phyloP scores from a whole-genome alignment of 2,797 vertebrate species.

The Harpagifer antarcticus region DNA sequence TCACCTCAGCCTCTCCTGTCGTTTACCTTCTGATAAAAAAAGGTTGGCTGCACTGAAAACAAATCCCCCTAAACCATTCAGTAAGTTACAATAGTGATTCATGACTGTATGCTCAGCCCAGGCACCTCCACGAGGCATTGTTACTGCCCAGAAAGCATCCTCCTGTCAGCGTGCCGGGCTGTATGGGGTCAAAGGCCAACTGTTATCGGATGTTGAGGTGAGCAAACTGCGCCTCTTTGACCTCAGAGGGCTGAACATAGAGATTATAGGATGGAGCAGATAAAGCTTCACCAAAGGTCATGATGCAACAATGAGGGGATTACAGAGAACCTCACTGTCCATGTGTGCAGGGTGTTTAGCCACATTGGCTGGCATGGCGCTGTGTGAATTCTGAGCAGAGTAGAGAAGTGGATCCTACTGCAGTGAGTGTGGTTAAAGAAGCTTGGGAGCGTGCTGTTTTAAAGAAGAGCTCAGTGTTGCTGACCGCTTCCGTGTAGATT shows the following conservation, averaged over 20 bases:
- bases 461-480: no score
- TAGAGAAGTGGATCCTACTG: not conserved
- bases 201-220: slow-evolving; percentile 41
- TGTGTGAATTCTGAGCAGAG: not conserved
- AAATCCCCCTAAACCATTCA: not conserved
- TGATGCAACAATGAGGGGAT: slow-evolving; percentile 8
- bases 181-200: slow-evolving; percentile 36
- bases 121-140: slow-evolving; percentile 26
- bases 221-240: slow-evolving; percentile 17
- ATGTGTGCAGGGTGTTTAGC: not conserved
- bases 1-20: not conserved
- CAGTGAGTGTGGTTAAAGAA: not conserved
- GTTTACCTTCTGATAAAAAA: not conserved
- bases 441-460: no score
- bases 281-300: slow-evolving; percentile 26
- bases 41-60: not conserved
- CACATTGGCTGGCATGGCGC: not conserved
- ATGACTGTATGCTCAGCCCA: not conserved
- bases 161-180: slow-evolving; percentile 34
- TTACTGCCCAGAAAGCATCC: slow-evolving; percentile 28
- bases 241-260: slow-evolving; percentile 15
- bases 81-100: not conserved
- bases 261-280: slow-evolving; percentile 19
- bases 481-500: no score
- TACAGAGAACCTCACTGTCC: slow-evolving; percentile 2